These are phyloP conservation scores for Eolophus roseicapilla DNA, from an alignment of 2,113 vertebrate genomes.

Conservation along the genomic window DNA sequence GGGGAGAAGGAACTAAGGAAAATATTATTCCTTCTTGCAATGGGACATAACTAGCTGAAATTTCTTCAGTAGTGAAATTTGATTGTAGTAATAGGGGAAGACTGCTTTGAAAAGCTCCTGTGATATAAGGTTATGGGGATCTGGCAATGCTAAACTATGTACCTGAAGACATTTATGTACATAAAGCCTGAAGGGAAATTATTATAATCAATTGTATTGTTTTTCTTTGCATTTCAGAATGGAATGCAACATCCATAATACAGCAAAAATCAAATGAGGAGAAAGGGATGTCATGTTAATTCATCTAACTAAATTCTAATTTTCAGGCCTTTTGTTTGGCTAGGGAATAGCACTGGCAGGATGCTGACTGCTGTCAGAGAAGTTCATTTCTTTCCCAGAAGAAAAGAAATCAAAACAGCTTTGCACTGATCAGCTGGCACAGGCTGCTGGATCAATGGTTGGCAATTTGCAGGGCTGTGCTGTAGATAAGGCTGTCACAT, in stretches of 20 bases:
- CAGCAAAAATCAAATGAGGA: not conserved
- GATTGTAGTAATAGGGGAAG: not conserved
- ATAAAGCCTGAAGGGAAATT: not conserved
- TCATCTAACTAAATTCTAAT: conserved; percentile 48
- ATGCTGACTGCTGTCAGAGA: conserved; percentile 14
- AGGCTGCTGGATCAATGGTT: conserved; percentile 65
- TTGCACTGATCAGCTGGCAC: conserved; percentile 63
- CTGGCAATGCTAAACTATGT: not conserved
- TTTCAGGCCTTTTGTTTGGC: conserved; percentile 32
- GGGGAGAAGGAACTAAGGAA: not conserved
- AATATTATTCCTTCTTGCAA: not conserved
- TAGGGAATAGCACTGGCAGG: conserved; percentile 44
- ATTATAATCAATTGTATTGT: conserved; percentile 8
- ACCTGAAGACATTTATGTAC: not conserved
- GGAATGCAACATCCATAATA: not conserved
- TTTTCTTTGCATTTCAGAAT: not conserved
- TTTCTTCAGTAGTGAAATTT: not conserved
- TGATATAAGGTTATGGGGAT: not conserved
- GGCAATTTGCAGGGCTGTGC: conserved; percentile 72
- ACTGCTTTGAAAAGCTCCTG: not conserved
- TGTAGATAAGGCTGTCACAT: conserved; percentile 73
- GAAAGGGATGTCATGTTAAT: conserved; percentile 33
- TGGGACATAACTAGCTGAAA: not conserved
- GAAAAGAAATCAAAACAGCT: conserved; percentile 63
- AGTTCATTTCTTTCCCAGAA: conserved; percentile 63